Evolutionary conservation across 1,140 invertebrate species (phyloP).

Genomic region (Microplitis mediator): DNA sequence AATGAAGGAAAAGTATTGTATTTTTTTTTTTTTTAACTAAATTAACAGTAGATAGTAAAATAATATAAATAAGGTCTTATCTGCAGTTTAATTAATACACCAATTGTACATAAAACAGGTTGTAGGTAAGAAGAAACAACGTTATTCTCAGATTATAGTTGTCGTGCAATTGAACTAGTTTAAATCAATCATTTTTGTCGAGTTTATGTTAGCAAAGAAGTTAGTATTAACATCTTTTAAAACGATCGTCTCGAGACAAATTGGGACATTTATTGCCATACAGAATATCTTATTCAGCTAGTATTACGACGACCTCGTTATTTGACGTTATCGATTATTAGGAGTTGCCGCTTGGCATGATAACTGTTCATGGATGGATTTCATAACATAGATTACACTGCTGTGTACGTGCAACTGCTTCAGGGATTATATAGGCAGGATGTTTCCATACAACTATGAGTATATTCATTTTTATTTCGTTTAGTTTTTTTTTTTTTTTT

Average conservation of each 20-base stretch:
- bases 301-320: slow-evolving; percentile 41
- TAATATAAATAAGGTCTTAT: no score
- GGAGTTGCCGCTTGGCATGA: slow-evolving; percentile 37
- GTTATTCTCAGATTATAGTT: no score
- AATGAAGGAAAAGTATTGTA: no score
- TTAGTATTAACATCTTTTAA: not conserved
- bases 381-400: slow-evolving; percentile 46
- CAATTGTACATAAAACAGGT: no score
- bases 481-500: no score
- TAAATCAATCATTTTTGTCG: not conserved
- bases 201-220: not conserved
- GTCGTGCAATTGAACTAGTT: no score
- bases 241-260: not conserved
- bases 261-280: not conserved
- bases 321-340: slow-evolving; percentile 47
- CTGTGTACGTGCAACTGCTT: slow-evolving; percentile 38
- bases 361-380: slow-evolving; percentile 56
- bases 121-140: no score
- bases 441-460: not conserved
- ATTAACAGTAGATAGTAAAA: no score
- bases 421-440: slow-evolving; percentile 14
- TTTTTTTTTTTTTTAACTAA: no score
- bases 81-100: no score
- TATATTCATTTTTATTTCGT: not conserved
- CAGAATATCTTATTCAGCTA: not conserved